These are phyloP conservation scores for Eleutherodactylus coqui DNA, from an alignment of 2,797 vertebrate species.

Conservation along the genomic window DNA sequence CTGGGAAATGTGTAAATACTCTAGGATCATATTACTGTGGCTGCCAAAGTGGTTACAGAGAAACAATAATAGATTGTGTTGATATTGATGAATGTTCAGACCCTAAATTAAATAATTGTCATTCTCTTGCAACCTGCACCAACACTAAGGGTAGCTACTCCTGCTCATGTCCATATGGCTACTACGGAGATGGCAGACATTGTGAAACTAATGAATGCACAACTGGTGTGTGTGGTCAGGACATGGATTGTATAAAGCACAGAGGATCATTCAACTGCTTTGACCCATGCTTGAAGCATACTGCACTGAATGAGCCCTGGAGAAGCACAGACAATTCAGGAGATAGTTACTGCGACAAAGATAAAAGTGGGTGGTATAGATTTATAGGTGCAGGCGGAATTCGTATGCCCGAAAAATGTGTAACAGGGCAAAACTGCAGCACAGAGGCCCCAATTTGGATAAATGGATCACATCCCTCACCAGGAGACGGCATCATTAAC, in stretches of 20 bases:
- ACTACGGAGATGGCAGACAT: slow-evolving; percentile 59
- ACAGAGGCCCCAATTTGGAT: slow-evolving; percentile 67
- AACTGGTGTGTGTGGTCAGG: slow-evolving; percentile 45
- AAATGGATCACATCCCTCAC: slow-evolving; percentile 63
- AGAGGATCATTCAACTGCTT: neutral
- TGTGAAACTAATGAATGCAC: slow-evolving; percentile 57
- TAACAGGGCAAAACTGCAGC: slow-evolving; percentile 55
- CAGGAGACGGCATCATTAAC: slow-evolving; percentile 27
- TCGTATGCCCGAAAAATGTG: slow-evolving; percentile 65
- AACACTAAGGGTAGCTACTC: slow-evolving; percentile 65
- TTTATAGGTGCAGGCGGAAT: slow-evolving; percentile 64
- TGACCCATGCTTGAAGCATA: slow-evolving; percentile 63
- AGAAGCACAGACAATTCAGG: slow-evolving; percentile 47
- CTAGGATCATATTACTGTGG: neutral
- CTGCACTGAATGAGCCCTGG: slow-evolving; percentile 65
- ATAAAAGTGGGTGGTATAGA: slow-evolving; percentile 65
- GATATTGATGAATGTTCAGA: slow-evolving; percentile 74
- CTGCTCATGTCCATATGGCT: slow-evolving; percentile 62
- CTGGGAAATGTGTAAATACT: neutral
- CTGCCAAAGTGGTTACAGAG: slow-evolving; percentile 34
- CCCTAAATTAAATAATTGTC: slow-evolving; percentile 50
- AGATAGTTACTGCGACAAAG: neutral
- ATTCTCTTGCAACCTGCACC: slow-evolving; percentile 64
- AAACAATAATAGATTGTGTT: neutral
- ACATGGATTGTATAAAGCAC: slow-evolving; percentile 49